A percentile compares a stretch with the other conserved stretches of the same genome.
Conservation (phyloP, 1,140 invertebrate genomes). For the Leptinotarsa undecemlineata region DNA sequence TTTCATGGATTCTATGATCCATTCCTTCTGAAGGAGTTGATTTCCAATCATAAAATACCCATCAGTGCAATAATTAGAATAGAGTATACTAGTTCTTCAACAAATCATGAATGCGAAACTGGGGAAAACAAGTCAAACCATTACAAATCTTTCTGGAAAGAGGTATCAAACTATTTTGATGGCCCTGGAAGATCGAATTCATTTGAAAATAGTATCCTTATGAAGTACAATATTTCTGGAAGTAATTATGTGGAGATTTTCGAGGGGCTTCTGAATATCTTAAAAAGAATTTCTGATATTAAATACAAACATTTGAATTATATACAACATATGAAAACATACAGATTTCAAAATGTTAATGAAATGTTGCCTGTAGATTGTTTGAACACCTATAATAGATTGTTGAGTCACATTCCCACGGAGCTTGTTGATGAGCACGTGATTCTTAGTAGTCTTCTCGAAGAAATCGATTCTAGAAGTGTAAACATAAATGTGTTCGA, state of each 20-base stretch:
- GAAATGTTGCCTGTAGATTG: conserved; percentile 11
- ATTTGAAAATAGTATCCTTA: conserved; percentile 34
- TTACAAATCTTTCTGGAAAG: conserved; percentile 21
- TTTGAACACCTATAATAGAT: conserved; percentile 31
- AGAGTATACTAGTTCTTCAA: not conserved
- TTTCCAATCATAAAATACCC: conserved; percentile 13
- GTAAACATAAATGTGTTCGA: conserved; percentile 1
- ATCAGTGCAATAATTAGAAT: conserved; percentile 29
- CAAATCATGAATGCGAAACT: not conserved
- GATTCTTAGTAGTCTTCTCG: conserved; percentile 29
- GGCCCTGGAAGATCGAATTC: conserved; percentile 11
- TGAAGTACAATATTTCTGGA: conserved; percentile 25
- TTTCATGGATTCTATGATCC: conserved; percentile 30
- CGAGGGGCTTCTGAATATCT: conserved; percentile 27
- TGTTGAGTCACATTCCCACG: conserved; percentile 27
- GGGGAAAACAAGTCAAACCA: not conserved
- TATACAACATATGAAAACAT: conserved; percentile 33
- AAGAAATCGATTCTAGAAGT: conserved; percentile 27
- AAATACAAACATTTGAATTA: conserved; percentile 36
- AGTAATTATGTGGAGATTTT: conserved; percentile 6
- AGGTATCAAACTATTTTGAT: conserved; percentile 22
- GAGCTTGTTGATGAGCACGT: conserved; percentile 26
- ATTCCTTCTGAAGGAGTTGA: conserved; percentile 23
- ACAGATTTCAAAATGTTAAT: conserved; percentile 26
- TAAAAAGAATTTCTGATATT: conserved; percentile 32